Conservation (phyloP, 1,140 invertebrate species). For the Bombus balteatus region DNA sequence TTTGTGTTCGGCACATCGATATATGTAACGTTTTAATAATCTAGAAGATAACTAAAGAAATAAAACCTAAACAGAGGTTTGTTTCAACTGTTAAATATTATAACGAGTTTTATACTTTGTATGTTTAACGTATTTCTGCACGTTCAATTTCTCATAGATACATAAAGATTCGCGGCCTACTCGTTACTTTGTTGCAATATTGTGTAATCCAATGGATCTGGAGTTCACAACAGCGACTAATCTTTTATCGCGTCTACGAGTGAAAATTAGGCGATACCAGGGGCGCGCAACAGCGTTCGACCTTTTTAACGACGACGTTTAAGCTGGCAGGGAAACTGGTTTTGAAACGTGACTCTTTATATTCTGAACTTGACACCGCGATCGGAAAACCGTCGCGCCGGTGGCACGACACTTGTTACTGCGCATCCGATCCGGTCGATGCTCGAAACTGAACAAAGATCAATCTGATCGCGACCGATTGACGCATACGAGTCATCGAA, state of each 20-base stretch:
- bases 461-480: conserved; percentile 18
- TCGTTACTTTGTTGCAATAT: no score
- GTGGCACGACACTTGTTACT: neutral
- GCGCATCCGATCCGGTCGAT: conserved; percentile 12
- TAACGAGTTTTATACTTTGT: no score
- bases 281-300: neutral
- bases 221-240: no score
- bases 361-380: conserved; percentile 55
- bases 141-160: no score
- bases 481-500: conserved; percentile 36
- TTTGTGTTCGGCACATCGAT: no score
- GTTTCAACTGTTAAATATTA: neutral
- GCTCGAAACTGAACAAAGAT: conserved; percentile 55
- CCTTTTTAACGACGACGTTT: neutral
- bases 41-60: neutral
- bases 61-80: no score
- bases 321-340: neutral
- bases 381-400: conserved; percentile 23
- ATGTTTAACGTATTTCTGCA: no score
- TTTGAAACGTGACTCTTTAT: conserved; percentile 40
- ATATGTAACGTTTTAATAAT: no score
- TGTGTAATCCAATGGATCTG: no score
- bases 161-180: no score
- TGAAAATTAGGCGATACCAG: neutral
- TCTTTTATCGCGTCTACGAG: neutral